Conservation (phyloP, 2,888 invertebrate species). For the Cheilosia urbana region DNA sequence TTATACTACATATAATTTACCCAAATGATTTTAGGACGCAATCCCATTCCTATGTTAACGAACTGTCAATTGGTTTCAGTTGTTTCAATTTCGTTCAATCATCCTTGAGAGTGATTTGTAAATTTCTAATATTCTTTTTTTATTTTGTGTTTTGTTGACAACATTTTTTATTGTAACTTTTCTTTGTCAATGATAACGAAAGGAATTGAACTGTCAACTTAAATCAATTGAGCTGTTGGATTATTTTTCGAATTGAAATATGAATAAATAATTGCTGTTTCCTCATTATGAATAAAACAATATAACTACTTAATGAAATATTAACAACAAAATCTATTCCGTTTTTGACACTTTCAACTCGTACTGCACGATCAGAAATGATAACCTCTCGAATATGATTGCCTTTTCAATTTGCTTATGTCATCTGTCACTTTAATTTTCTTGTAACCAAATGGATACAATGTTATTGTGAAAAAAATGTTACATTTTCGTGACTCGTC, state of each 20-base stretch:
- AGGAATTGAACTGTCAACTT: conserved; percentile 32
- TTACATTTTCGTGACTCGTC: neutral
- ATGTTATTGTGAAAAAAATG: neutral
- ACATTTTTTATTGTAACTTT: conserved; percentile 14
- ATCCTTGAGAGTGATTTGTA: conserved; percentile 45
- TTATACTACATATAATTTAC: neutral
- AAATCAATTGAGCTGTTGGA: conserved; percentile 37
- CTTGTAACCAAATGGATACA: too few relatives aligned
- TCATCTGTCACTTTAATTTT: too few relatives aligned
- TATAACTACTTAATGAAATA: conserved; percentile 48
- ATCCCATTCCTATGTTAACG: conserved; percentile 27
- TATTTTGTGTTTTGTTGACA: neutral
- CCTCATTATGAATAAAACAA: conserved; percentile 56
- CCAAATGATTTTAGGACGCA: conserved; percentile 5
- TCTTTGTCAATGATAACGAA: conserved; percentile 42
- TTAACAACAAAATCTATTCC: neutral
- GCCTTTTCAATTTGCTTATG: neutral
- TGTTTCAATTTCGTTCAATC: conserved; percentile 34
- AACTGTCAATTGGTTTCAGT: conserved; percentile 46
- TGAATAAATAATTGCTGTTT: conserved; percentile 41
- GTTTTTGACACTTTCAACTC: conserved; percentile 14
- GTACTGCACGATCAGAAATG: conserved; percentile 1
- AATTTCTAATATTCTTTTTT: neutral
- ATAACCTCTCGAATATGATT: neutral
- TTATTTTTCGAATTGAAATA: conserved; percentile 44